A percentile compares a stretch with the other conserved stretches of the same genome.
phyloP scores from a whole-genome alignment of 2,113 vertebrate species.

The Pterocles burchelli region DNA sequence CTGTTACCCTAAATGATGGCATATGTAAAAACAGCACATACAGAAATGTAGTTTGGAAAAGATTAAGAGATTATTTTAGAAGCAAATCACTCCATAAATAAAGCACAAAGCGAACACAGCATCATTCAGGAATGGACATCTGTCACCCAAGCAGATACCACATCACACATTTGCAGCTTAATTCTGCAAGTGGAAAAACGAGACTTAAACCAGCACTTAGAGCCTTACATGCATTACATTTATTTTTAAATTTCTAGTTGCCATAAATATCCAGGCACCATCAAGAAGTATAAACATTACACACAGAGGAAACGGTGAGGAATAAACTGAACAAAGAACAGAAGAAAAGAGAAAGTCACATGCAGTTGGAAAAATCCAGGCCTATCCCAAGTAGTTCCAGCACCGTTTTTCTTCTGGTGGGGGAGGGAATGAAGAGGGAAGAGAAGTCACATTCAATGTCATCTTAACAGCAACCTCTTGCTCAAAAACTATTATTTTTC shows the following conservation, averaged over 20 bases:
- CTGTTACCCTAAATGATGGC: conserved; percentile 41
- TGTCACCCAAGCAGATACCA: conserved; percentile 47
- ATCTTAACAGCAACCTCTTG: conserved; percentile 67
- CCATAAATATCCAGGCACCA: conserved; percentile 43
- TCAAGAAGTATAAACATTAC: conserved; percentile 26
- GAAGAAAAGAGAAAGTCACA: conserved; percentile 36
- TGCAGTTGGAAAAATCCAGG: conserved; percentile 22
- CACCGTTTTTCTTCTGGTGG: background rate
- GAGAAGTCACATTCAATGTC: conserved; percentile 64
- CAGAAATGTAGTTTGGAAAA: conserved; percentile 53
- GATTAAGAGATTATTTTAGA: conserved; percentile 65
- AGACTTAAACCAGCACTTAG: conserved; percentile 13
- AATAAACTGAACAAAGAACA: conserved; percentile 36
- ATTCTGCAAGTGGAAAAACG: conserved; percentile 23
- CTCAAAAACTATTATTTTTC: conserved; percentile 73
- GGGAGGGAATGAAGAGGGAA: conserved; percentile 11
- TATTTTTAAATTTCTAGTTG: conserved; percentile 52
- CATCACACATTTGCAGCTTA: conserved; percentile 14
- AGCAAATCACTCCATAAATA: conserved; percentile 58
- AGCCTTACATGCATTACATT: background rate
- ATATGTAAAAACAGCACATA: conserved; percentile 53
- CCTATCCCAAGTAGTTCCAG: background rate
- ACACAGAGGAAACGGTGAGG: conserved; percentile 8
- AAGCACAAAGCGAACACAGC: conserved; percentile 26
- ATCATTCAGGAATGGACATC: conserved; percentile 47